Evolutionary conservation across 2,888 invertebrate genomes (phyloP).

Genomic region (Rotaria socialis): DNA sequence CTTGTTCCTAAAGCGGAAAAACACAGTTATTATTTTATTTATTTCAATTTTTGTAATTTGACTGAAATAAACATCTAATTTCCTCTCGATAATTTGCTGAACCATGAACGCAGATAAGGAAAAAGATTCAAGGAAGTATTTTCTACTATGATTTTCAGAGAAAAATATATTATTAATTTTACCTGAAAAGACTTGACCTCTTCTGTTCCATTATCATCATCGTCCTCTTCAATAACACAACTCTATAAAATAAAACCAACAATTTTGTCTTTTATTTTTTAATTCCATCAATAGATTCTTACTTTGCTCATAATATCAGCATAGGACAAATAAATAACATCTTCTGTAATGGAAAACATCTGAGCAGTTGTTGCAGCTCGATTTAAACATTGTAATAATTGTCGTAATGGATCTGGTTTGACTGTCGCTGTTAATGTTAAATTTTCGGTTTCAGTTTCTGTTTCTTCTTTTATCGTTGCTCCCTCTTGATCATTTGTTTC

Average conservation of each 20-base stretch:
- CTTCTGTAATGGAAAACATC: conserved; percentile 63
- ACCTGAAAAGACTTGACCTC: conserved; percentile 28
- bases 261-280: neutral
- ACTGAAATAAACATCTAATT: no score
- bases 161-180: neutral
- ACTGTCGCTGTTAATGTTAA: neutral
- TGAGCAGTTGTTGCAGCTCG: conserved; percentile 95
- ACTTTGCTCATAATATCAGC: conserved; percentile 84
- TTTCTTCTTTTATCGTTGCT: conserved; percentile 52
- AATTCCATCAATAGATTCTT: neutral
- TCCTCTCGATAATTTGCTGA: no score
- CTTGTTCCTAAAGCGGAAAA: conserved; percentile 76
- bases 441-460: conserved; percentile 50
- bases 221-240: conserved; percentile 77
- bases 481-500: conserved; percentile 50
- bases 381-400: conserved; percentile 96
- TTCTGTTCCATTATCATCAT: conserved; percentile 68
- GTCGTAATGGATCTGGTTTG: conserved; percentile 77
- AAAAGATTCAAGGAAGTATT: no score
- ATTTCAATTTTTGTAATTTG: no score
- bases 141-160: neutral
- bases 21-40: no score
- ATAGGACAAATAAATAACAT: conserved; percentile 90
- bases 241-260: conserved; percentile 54
- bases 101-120: no score